Evolutionary conservation across 1,140 invertebrate genomes (phyloP), one percentile per base, ranked within the genome.

Genomic region (Lerema accius): DNA sequence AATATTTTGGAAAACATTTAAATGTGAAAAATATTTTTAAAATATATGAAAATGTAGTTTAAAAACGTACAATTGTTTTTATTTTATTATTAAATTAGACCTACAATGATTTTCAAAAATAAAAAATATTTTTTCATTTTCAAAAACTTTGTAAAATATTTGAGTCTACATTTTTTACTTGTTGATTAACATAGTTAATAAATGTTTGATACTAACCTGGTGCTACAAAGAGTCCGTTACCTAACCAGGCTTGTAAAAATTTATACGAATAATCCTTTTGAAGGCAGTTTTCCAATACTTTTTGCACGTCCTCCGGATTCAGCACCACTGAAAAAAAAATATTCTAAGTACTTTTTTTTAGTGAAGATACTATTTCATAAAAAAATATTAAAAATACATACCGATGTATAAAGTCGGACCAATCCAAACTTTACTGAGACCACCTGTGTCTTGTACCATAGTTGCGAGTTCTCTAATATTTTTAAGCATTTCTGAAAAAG

Each of bases 181-280:
- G n/a, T n/a, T n/a, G n/a, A n/a, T n/a, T n/a, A n/a, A n/a, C n/a
- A n/a, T n/a, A n/a, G n/a, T n/a, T n/a, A n/a, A n/a, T n/a, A n/a
- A n/a, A n/a, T n/a, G n/a, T n/a, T n/a, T 11, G 26, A 53, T 45
- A 66, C 63, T 91, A 86, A 84, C 94, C 92, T 79, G 92, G 90
- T 43, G 94, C 93, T 1, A 94, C 94, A 50, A 96, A 92, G n/a
- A 96, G 89, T 46, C 95, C 95, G 14, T 93, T 93, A 15, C 95
- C 95, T 1, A 96, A 83, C 94, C 95, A 95, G 3, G 92, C 92
- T 67, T 93, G 89, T 0, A 96, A 81, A 76, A 94, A 95, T 50
- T 92, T 89, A 73, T 97, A 97, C n/a, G 95, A 92, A 4, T 84
- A 81, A 26, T 94, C 92, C 77, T 97, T 97, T 56, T 94, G 92